A percentile compares a stretch with the other conserved stretches of the same genome.
Conservation (phyloP, 1,140 invertebrate genomes). For the Anastatus disparis region DNA sequence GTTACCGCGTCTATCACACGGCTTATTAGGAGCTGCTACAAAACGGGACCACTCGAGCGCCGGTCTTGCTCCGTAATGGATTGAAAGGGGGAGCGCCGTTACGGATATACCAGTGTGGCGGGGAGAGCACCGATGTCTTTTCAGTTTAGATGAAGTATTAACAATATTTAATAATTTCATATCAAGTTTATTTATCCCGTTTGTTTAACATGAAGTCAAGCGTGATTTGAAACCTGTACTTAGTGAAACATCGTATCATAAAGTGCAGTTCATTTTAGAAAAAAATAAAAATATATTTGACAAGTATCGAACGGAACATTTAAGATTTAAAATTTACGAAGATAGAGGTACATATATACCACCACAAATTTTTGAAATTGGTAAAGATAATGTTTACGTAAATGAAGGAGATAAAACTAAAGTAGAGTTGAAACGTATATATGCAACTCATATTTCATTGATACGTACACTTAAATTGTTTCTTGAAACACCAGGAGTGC, state of each 20-base stretch:
- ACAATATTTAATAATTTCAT: no score
- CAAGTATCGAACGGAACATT: slow-evolving; percentile 35
- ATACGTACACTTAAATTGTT: slow-evolving; percentile 28
- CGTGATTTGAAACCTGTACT: no score
- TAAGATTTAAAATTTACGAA: slow-evolving; percentile 37
- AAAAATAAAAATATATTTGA: slow-evolving; percentile 33
- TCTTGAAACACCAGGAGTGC: slow-evolving; percentile 30
- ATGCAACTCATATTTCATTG: slow-evolving; percentile 38
- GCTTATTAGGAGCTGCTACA: no score
- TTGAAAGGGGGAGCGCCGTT: no score
- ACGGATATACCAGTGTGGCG: no score
- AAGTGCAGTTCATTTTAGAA: slow-evolving; percentile 8
- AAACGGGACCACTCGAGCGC: no score
- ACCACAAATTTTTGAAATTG: slow-evolving; percentile 34
- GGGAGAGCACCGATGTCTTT: no score
- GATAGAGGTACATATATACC: slow-evolving; percentile 30
- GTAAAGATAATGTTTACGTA: slow-evolving; percentile 22
- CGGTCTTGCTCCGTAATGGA: no score
- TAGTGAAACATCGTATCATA: not conserved
- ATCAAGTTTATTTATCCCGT: no score
- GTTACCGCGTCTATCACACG: no score
- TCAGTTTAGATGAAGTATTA: no score
- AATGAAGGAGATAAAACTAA: slow-evolving; percentile 3
- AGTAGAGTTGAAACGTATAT: slow-evolving; percentile 23
- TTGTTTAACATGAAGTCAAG: no score